Conservation (phyloP, 2,888 invertebrate species). For the Meloe dianella region DNA sequence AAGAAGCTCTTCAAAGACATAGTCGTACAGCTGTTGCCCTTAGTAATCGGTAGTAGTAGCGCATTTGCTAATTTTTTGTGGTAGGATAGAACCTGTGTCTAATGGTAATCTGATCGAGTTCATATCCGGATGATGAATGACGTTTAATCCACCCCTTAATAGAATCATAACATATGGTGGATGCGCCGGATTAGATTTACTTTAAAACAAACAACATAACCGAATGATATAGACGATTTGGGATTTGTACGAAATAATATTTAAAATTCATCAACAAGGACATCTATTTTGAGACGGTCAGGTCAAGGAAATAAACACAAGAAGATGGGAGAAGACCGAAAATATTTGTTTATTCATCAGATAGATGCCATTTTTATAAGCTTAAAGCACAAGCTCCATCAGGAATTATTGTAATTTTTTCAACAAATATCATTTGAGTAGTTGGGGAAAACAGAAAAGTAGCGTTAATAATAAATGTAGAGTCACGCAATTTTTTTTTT, state of each 20-base stretch:
- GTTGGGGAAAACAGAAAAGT: background rate
- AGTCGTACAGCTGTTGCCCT: too few relatives aligned
- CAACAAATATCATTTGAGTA: background rate
- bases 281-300: background rate
- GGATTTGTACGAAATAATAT: background rate
- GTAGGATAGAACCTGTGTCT: too few relatives aligned
- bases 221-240: background rate
- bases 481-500: background rate
- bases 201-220: background rate
- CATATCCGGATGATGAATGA: background rate
- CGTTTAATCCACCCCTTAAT: background rate
- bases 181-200: background rate
- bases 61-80: too few relatives aligned
- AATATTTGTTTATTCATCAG: background rate
- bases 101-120: background rate
- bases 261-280: background rate
- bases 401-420: background rate
- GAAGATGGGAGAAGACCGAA: background rate
- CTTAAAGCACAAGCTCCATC: background rate
- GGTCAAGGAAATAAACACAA: background rate
- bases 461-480: background rate
- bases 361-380: background rate
- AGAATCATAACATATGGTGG: background rate
- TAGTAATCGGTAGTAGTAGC: too few relatives aligned
- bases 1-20: too few relatives aligned